Evolutionary conservation across 2,888 invertebrate genomes (phyloP).

Genomic region (Polyommatus icarus): DNA sequence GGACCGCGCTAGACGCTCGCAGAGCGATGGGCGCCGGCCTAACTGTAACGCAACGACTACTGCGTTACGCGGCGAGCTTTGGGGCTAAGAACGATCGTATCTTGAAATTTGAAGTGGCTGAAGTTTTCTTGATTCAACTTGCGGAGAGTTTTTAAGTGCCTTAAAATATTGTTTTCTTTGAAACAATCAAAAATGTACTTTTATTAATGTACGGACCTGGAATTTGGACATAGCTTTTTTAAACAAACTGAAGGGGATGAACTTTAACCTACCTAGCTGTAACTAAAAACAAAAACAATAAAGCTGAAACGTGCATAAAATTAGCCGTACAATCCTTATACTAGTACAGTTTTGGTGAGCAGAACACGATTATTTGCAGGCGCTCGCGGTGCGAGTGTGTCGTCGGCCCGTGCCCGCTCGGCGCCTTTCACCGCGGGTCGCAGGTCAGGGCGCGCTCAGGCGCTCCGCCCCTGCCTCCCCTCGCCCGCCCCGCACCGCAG

Average conservation of each 20-base stretch:
- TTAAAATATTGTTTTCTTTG: too few species aligned
- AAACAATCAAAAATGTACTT: too few species aligned
- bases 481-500: constrained; percentile 41
- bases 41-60: constrained; percentile 16
- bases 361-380: constrained; percentile 62
- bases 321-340: constrained; percentile 9
- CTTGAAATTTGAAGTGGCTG: background rate
- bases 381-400: constrained; percentile 63
- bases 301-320: constrained; percentile 1
- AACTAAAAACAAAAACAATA: background rate
- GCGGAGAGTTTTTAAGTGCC: background rate
- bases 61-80: constrained; percentile 15
- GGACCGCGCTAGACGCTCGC: background rate
- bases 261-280: background rate
- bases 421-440: constrained; percentile 80
- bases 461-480: constrained; percentile 70
- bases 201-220: too few species aligned
- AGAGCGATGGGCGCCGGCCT: constrained; percentile 5
- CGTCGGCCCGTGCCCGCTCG: constrained; percentile 60
- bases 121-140: background rate
- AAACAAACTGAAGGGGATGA: too few species aligned
- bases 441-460: constrained; percentile 80
- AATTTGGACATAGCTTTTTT: background rate
- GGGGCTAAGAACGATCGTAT: background rate
- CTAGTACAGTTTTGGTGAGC: constrained; percentile 43